These are phyloP conservation scores for Electrophaes corylata DNA, from an alignment of 2,888 invertebrate species.

Conservation along the genomic window DNA sequence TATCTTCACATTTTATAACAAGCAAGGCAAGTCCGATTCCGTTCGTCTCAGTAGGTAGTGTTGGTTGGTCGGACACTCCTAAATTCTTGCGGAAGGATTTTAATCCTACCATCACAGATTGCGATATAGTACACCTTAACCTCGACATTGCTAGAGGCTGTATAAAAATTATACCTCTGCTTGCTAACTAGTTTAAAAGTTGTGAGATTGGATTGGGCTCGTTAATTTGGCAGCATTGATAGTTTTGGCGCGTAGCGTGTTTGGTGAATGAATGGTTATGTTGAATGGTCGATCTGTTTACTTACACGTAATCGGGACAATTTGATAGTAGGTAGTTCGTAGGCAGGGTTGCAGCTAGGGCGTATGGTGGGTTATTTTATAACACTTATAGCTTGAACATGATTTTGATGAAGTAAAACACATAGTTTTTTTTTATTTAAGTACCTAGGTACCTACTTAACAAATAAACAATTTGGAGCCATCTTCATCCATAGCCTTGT, in stretches of 20 bases:
- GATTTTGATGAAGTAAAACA: too few relatives aligned
- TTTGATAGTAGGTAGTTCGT: slow-evolving; percentile 37
- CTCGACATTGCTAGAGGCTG: slow-evolving; percentile 61
- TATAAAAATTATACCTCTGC: slow-evolving; percentile 43
- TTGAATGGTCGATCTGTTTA: slow-evolving; percentile 57
- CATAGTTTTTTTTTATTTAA: too few relatives aligned
- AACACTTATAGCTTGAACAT: too few relatives aligned
- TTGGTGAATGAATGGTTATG: slow-evolving; percentile 54
- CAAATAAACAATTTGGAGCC: too few relatives aligned
- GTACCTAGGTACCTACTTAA: too few relatives aligned
- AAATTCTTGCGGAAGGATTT: slow-evolving; percentile 81
- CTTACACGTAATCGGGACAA: slow-evolving; percentile 43
- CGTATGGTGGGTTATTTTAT: background rate
- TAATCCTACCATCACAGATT: slow-evolving; percentile 48
- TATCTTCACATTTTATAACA: slow-evolving; percentile 83
- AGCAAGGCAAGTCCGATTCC: slow-evolving; percentile 79
- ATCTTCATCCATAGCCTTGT: too few relatives aligned
- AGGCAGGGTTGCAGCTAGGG: slow-evolving; percentile 24
- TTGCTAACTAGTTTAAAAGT: slow-evolving; percentile 52
- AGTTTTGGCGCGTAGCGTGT: slow-evolving; percentile 56
- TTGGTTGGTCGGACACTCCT: slow-evolving; percentile 71
- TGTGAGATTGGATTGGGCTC: slow-evolving; percentile 18
- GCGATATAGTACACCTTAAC: slow-evolving; percentile 44
- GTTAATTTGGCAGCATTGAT: slow-evolving; percentile 66
- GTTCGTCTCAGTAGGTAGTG: slow-evolving; percentile 52